Base-by-base conservation (phyloP, 37 sponge, comb jelly and placozoan species). In the Cladorhizidae sp. region DNA sequence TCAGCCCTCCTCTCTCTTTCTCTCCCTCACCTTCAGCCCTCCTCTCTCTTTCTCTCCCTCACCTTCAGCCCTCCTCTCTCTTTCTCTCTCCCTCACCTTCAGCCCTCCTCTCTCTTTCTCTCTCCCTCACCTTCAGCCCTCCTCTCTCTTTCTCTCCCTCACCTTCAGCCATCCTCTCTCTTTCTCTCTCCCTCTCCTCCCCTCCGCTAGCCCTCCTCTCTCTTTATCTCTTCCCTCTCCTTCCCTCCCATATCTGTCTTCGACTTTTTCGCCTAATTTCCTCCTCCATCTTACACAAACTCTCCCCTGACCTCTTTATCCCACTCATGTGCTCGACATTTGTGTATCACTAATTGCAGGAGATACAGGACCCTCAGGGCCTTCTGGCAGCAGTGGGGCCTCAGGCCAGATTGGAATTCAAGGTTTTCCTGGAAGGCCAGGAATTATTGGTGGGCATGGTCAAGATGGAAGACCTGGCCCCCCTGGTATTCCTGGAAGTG, bases 391-490 rank as follows among this genome's bases (percentile, higher is more conserved):
- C 0, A 14, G 40, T 61, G 62, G 74, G 21, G 56, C 56, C 18
- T 18, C 56, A 33, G 74, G 74, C 42, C 54, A 54, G 25, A 56
- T 54, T 55, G 74, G 77, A 61, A 35, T 40, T 42, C n/a, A 5
- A 26, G 72, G 72, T 8, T 49, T 49, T 38, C 17, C 43, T 39
- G 77, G 77, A 31, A 3, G 40, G 0, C 77, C 77, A 8, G 77
- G 77, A 18, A 59, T 35, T 15, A 59, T 61, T 61, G 77, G 77
- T 2, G 40, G 40, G 2, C 28, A 76, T 41, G 77, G 77, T 40
- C 1, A 61, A 11, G 26, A 58, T 39, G 77, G 77, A 22, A 39
- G 23, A 20, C 77, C 77, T 1, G 77, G 77, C 7, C 49, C 54
- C 2, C 77, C 77, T 37, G 77, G 77, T 76, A 12, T 20, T 15